Evolutionary conservation across 1,140 invertebrate genomes (phyloP), one percentile per base, ranked within the genome.

Genomic region (Anastrepha obliqua): DNA sequence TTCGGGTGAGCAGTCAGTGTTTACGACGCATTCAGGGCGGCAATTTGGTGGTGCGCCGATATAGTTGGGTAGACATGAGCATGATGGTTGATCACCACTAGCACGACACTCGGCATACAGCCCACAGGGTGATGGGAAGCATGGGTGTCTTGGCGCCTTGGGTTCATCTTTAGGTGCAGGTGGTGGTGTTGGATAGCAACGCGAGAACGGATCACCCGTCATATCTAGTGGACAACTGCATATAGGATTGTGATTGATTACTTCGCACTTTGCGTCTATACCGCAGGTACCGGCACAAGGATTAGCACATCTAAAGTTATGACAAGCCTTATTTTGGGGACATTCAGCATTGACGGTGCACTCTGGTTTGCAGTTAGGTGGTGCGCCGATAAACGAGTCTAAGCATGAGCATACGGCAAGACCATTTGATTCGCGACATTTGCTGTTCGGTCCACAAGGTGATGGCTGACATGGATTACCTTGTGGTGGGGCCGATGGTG

Each of bases 381-480:
- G 95, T 55, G 96, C 95, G 60, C 96, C 96, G 89, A 93, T 94
- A 89, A 96, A 96, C 65, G 95, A 94, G 9, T 97, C 96, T 85
- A 97, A 91, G 92, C 97, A 98, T 15, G 96, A 96, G 89, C 97
- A 98, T 1, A 96, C 95, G 1, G 97, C 96, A 88, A 95, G 95
- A 59, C 96, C 96, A 91, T 94, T 93, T 17, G 95, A 96, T 86
- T 96, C 94, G 29, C 96, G 93, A 90, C 97, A 98, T 90, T 96
- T 95, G 89, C 96, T 96, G 91, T 96, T 96, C 1, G 97, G 95
- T 81, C 97, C 97, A 93, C 97, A 98, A 5, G 97, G 97, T 13
- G 96, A 97, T 88, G 96, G 96, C 90, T 95, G 95, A 90, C 97
- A 97, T 6, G 96, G 96, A 93, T 96, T 92, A 2, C 70, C 86